phyloP scores from a whole-genome alignment of 2,797 vertebrate genomes.

The Limnodromus scolopaceus region DNA sequence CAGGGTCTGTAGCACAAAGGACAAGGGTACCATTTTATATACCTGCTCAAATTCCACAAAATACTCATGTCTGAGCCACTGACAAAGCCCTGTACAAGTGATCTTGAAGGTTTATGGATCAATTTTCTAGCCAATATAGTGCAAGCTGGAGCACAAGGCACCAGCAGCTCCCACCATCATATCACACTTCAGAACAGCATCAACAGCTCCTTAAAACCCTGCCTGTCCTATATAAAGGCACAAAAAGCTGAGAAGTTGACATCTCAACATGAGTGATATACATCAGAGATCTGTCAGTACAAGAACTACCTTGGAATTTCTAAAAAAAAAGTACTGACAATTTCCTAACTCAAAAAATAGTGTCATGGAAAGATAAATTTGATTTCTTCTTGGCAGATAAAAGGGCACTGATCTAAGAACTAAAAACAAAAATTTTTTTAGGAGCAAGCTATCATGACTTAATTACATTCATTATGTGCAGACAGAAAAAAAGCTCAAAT shows the following conservation, averaged over 20 bases:
- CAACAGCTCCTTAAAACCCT: constrained; percentile 21
- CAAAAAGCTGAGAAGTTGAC: background rate
- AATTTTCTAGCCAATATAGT: constrained; percentile 4
- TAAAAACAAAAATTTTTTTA: constrained; percentile 19
- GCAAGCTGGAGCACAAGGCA: background rate
- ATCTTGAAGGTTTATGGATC: constrained; percentile 31
- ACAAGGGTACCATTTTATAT: background rate
- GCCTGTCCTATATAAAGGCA: background rate
- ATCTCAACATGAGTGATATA: constrained; percentile 7
- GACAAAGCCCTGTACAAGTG: background rate
- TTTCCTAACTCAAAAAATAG: constrained; percentile 23
- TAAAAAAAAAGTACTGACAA: background rate
- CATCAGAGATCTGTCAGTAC: constrained; percentile 1
- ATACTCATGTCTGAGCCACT: background rate
- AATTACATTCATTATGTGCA: constrained; percentile 34
- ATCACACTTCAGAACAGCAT: background rate
- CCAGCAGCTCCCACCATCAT: background rate
- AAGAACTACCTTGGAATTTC: constrained; percentile 29
- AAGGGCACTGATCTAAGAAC: constrained; percentile 40
- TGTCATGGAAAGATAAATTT: background rate
- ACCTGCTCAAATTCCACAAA: background rate
- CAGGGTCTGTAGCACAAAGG: background rate
- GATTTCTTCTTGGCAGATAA: constrained; percentile 43
- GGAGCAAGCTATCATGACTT: constrained; percentile 6
- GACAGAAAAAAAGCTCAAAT: background rate